A percentile compares a stretch with the other conserved stretches of the same genome.
phyloP scores from a whole-genome alignment of 2,113 vertebrate species.

The Tor tambroides region DNA sequence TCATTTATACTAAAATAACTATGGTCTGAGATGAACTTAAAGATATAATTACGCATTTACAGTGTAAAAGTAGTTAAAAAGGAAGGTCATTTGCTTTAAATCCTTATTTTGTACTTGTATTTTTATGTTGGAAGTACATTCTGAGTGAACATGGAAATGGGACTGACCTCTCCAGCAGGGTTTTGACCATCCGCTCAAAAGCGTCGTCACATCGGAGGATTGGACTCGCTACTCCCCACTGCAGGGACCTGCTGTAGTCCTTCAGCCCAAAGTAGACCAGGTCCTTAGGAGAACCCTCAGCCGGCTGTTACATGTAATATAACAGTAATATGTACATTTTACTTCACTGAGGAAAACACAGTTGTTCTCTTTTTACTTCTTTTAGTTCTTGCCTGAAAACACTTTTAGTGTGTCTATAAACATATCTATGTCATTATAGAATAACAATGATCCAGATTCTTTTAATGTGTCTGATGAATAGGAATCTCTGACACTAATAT shows the following conservation, averaged over 20 bases:
- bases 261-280: conserved; percentile 92
- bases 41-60: too few relatives aligned
- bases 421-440: neutral
- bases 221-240: conserved; percentile 95
- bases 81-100: neutral
- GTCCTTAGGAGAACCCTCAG: conserved; percentile 78
- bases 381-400: neutral
- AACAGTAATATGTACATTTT: neutral
- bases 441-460: neutral
- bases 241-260: conserved; percentile 93
- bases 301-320: conserved; percentile 75
- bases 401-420: neutral
- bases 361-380: neutral
- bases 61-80: neutral
- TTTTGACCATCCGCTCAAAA: conserved; percentile 97
- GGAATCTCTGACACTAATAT: neutral
- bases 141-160: neutral
- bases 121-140: neutral
- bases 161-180: conserved; percentile 89
- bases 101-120: neutral
- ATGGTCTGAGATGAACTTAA: too few relatives aligned
- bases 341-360: neutral
- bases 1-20: too few relatives aligned
- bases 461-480: neutral
- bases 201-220: conserved; percentile 95